Conservation (phyloP, 1,140 invertebrate genomes). For the Argopecten irradians region DNA sequence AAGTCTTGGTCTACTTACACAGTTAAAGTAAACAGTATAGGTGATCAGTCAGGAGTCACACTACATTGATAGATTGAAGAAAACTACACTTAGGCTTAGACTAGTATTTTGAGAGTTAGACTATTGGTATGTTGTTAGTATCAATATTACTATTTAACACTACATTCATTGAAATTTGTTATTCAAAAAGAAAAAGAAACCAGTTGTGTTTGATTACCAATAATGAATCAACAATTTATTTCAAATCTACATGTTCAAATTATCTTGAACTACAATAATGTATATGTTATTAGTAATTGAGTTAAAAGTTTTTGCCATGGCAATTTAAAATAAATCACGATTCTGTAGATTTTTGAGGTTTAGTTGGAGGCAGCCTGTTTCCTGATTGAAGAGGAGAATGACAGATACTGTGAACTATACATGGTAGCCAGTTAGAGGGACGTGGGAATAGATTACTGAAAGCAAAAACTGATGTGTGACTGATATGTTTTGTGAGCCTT, state of each 20-base stretch:
- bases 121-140: too few relatives aligned
- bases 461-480: not conserved
- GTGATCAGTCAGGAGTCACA: not conserved
- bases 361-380: not conserved
- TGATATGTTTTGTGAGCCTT: not conserved
- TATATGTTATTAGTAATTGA: too few relatives aligned
- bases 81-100: not conserved
- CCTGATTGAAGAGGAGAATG: not conserved
- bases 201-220: too few relatives aligned
- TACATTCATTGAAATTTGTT: too few relatives aligned
- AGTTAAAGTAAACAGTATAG: not conserved
- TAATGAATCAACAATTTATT: too few relatives aligned
- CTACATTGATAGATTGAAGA: not conserved
- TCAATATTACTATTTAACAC: too few relatives aligned
- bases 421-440: not conserved
- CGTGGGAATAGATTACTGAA: not conserved
- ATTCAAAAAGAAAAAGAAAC: too few relatives aligned
- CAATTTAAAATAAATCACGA: too few relatives aligned
- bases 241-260: too few relatives aligned
- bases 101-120: not conserved
- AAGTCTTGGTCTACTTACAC: not conserved
- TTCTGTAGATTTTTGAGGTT: too few relatives aligned
- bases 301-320: too few relatives aligned
- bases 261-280: too few relatives aligned
- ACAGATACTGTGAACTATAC: not conserved